phyloP scores from a whole-genome alignment of 2,113 vertebrate species.

The Mus spicilegus region DNA sequence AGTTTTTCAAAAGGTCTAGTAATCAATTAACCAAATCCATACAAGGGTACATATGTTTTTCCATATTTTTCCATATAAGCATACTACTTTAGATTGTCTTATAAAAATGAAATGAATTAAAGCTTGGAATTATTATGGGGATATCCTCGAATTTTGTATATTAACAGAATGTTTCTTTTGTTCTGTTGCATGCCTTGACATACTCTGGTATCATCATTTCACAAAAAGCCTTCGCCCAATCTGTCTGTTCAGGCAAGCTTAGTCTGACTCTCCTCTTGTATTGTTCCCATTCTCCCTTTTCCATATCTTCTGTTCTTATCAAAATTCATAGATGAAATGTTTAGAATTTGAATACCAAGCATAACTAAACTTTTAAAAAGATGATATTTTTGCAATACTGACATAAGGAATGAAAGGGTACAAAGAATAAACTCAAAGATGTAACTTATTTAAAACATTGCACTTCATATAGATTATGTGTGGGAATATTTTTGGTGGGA shows the following conservation, averaged over 20 bases:
- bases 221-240: not conserved
- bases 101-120: not conserved
- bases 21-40: not conserved
- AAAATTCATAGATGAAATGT: not conserved
- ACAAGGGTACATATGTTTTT: not conserved
- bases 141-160: not conserved
- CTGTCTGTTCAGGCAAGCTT: not conserved
- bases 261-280: not conserved
- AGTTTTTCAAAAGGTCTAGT: not conserved
- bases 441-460: slow-evolving; percentile 10
- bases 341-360: not conserved
- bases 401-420: not conserved
- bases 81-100: not conserved
- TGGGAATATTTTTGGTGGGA: not conserved
- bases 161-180: not conserved
- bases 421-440: not conserved
- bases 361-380: not conserved
- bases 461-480: not conserved
- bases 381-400: not conserved
- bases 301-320: not conserved
- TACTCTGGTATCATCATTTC: not conserved
- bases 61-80: too few species aligned
- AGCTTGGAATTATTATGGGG: not conserved
- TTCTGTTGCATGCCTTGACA: not conserved
- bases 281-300: accelerated